Percentiles rank a stretch among this genome's conserved stretches.
These are phyloP conservation scores for Drosophila sp. DNA, from an alignment of 1,140 invertebrate species.

Conservation along the genomic window DNA sequence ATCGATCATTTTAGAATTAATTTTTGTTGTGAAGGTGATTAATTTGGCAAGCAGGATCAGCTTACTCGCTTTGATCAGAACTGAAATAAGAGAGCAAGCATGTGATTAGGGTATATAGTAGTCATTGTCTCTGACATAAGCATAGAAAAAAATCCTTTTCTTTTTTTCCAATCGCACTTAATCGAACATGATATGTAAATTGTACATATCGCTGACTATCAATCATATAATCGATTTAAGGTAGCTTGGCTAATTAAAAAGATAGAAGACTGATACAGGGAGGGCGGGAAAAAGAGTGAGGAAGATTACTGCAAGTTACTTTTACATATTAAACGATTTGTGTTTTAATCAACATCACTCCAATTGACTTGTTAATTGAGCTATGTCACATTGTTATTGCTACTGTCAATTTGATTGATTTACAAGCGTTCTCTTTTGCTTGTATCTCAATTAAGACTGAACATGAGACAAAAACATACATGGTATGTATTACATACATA, in stretches of 20 bases:
- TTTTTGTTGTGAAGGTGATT: no score
- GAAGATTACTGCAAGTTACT: conserved; percentile 13
- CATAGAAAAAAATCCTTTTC: background rate
- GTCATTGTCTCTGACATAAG: background rate
- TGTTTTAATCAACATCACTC: conserved; percentile 36
- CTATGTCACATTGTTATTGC: conserved; percentile 21
- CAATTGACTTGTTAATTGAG: conserved; percentile 59
- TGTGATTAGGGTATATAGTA: background rate
- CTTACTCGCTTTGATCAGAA: no score
- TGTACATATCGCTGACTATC: conserved; percentile 23
- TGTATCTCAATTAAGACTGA: conserved; percentile 3
- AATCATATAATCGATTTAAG: conserved; percentile 48
- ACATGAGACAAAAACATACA: no score
- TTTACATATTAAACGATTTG: conserved; percentile 49
- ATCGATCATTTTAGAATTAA: no score
- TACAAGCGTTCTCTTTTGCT: conserved; percentile 21
- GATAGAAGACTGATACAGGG: background rate
- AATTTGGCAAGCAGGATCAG: no score
- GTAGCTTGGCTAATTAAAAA: conserved; percentile 33
- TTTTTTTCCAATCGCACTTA: no score
- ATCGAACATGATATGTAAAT: background rate
- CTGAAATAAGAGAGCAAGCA: no score
- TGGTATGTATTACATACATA: no score
- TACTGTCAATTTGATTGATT: conserved; percentile 14
- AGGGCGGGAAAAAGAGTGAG: background rate